A percentile compares a stretch with the other conserved stretches of the same genome.
Conservation (phyloP, 2,888 invertebrate genomes). For the Microctonus brassicae region DNA sequence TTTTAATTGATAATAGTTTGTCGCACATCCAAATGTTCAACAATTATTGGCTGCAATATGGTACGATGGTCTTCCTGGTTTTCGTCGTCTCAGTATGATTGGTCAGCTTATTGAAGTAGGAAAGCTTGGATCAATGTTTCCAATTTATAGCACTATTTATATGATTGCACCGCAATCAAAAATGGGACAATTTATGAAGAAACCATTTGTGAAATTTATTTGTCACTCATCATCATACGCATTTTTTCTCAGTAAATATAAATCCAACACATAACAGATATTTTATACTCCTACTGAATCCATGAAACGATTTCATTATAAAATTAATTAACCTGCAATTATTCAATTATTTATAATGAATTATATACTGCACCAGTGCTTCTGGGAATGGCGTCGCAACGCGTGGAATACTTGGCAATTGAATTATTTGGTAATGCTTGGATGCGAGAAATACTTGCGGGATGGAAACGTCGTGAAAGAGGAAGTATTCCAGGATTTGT, state of each 20-base stretch:
- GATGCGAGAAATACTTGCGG: constrained; percentile 80
- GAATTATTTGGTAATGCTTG: constrained; percentile 85
- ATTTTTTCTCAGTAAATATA: constrained; percentile 89
- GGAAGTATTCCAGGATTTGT: constrained; percentile 85
- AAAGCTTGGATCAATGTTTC: constrained; percentile 91
- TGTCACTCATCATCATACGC: constrained; percentile 97
- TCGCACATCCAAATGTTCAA: constrained; percentile 97
- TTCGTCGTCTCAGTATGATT: constrained; percentile 90
- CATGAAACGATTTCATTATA: too few relatives aligned
- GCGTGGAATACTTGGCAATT: constrained; percentile 85
- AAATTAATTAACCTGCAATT: too few relatives aligned
- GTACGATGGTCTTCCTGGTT: constrained; percentile 98
- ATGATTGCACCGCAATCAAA: constrained; percentile 91
- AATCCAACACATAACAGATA: background rate
- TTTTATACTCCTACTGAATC: too few relatives aligned
- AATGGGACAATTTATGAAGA: constrained; percentile 92
- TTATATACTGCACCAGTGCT: constrained; percentile 76
- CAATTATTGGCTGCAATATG: constrained; percentile 96
- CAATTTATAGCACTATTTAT: constrained; percentile 92
- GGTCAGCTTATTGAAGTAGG: constrained; percentile 89
- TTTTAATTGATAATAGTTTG: constrained; percentile 79
- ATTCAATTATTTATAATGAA: constrained; percentile 14
- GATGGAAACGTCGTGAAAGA: constrained; percentile 84
- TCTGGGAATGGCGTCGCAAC: constrained; percentile 92
- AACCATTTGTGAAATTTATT: constrained; percentile 99